Evolutionary conservation across 2,113 vertebrate genomes (phyloP).

Genomic region (Pachyramphus minor): DNA sequence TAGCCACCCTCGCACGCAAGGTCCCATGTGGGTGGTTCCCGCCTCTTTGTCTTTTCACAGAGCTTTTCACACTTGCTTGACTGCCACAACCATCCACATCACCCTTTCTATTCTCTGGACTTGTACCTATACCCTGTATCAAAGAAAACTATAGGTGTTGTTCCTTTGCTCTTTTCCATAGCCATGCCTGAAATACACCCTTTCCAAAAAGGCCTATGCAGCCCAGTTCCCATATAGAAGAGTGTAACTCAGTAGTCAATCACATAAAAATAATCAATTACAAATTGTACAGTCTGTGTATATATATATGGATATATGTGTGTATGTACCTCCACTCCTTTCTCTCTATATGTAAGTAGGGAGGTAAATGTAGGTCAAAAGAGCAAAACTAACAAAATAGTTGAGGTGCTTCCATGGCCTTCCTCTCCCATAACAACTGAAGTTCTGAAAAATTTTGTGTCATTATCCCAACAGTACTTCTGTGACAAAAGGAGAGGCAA

Average conservation of each 20-base stretch:
- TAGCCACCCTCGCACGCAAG: fast-evolving
- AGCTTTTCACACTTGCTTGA: not conserved
- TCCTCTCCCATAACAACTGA: not conserved
- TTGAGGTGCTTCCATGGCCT: not conserved
- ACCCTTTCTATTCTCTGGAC: not conserved
- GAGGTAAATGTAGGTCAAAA: not conserved
- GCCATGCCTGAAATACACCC: not conserved
- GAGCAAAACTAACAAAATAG: not conserved
- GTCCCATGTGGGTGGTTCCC: not conserved
- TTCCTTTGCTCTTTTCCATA: not conserved
- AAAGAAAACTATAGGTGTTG: not conserved
- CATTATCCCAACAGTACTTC: not conserved
- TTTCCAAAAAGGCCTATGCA: not conserved
- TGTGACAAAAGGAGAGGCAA: not conserved
- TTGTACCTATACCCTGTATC: not conserved
- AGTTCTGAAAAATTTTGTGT: not conserved
- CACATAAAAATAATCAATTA: not conserved
- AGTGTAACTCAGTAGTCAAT: not conserved
- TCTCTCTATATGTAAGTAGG: not conserved
- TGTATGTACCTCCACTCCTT: not conserved
- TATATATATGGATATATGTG: not conserved
- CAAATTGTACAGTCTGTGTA: not conserved
- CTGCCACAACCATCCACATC: not conserved
- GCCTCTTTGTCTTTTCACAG: not conserved
- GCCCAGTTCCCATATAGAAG: not conserved